These are phyloP conservation scores for Amphipyra tragopoginis DNA, from an alignment of 2,888 invertebrate genomes.

Conservation along the genomic window DNA sequence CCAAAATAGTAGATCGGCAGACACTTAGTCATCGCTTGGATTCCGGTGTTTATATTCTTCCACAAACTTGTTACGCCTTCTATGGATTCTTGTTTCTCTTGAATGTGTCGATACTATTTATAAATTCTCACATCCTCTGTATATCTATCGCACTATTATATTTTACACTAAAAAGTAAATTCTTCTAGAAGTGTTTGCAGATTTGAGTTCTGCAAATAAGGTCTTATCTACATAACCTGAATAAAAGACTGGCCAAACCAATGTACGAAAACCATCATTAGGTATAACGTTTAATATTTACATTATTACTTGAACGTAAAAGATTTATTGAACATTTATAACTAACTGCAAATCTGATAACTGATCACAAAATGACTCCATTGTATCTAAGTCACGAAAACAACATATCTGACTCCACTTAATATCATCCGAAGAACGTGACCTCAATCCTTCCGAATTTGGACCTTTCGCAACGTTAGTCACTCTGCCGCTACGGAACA, in stretches of 20 bases:
- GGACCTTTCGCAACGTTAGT: conserved; percentile 54
- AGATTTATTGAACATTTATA: neutral
- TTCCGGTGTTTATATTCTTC: conserved; percentile 47
- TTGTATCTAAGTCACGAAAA: conserved; percentile 79
- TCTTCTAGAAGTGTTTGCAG: no score
- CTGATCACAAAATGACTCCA: conserved; percentile 41
- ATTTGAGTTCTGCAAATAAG: no score
- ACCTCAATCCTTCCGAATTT: conserved; percentile 77
- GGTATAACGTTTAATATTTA: no score
- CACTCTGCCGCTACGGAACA: conserved; percentile 35
- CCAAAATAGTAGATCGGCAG: conserved; percentile 46
- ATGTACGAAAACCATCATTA: no score
- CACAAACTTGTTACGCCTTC: conserved; percentile 47
- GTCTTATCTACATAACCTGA: no score
- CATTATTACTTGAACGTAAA: neutral
- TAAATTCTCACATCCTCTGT: conserved; percentile 23
- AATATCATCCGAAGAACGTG: conserved; percentile 84
- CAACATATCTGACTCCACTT: conserved; percentile 78
- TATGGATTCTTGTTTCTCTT: conserved; percentile 51
- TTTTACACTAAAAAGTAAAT: no score
- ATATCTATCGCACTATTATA: conserved; percentile 11
- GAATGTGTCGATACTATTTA: conserved; percentile 26
- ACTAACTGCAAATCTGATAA: conserved; percentile 37
- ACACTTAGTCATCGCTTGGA: conserved; percentile 50
- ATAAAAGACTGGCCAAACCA: no score